Evolutionary conservation across 2,888 invertebrate genomes (phyloP).

Genomic region (Conchocele bisecta): DNA sequence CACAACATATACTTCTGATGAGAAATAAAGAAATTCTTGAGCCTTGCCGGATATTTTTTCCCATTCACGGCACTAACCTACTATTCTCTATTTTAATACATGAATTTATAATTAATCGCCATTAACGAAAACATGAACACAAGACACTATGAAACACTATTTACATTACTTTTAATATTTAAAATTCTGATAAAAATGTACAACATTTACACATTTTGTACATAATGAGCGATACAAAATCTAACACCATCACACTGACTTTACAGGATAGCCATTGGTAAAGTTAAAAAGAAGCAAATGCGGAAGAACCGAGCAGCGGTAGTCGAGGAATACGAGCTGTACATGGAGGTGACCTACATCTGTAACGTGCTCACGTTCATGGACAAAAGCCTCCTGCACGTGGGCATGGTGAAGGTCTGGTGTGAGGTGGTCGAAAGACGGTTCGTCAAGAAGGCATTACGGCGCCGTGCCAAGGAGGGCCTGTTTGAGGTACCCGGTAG

Average conservation of each 20-base stretch:
- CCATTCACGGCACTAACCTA: no score
- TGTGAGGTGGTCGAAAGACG: constrained; percentile 61
- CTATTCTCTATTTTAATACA: no score
- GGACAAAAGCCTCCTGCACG: constrained; percentile 56
- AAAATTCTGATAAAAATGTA: no score
- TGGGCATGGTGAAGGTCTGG: constrained; percentile 60
- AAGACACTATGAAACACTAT: no score
- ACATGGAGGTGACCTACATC: constrained; percentile 55
- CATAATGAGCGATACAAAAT: no score
- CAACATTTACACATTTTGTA: no score
- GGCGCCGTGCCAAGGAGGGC: constrained; percentile 59
- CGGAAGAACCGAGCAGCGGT: constrained; percentile 51
- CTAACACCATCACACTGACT: not conserved
- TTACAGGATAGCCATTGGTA: constrained; percentile 63
- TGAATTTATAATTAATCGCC: no score
- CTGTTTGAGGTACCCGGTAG: constrained; percentile 65
- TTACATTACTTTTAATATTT: no score
- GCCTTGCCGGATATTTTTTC: no score
- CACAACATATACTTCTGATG: no score
- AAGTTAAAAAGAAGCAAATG: constrained; percentile 58
- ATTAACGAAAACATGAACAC: no score
- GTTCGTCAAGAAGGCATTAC: constrained; percentile 56
- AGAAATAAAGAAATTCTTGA: no score
- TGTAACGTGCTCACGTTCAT: constrained; percentile 60
- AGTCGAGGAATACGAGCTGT: constrained; percentile 58